A percentile compares a stretch with the other conserved stretches of the same genome.
Evolutionary conservation across 1,140 invertebrate species (phyloP).

Genomic region (Drosophila nebulosa): DNA sequence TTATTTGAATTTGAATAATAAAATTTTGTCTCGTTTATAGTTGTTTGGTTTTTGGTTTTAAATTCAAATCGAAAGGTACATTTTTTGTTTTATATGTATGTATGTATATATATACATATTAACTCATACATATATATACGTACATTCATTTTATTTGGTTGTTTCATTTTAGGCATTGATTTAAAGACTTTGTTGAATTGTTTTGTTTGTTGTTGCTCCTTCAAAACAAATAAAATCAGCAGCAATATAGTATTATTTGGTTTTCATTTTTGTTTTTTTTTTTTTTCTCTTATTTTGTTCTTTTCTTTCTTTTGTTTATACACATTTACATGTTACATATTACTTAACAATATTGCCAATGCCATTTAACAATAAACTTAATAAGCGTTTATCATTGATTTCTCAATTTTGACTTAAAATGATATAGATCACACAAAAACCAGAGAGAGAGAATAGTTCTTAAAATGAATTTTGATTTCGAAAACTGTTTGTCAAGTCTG

Average conservation of each 20-base stretch:
- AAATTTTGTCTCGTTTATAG: not conserved
- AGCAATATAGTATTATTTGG: not conserved
- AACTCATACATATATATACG: constrained; percentile 18
- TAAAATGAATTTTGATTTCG: constrained; percentile 10
- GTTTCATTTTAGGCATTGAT: constrained; percentile 19
- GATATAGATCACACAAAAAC: not conserved
- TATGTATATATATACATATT: not conserved
- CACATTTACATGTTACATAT: not conserved
- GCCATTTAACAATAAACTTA: constrained; percentile 33
- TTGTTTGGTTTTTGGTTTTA: not conserved
- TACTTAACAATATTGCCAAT: constrained; percentile 22
- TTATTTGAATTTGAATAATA: not conserved
- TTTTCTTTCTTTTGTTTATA: constrained; percentile 8
- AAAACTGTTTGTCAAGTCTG: not conserved
- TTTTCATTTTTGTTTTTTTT: not conserved
- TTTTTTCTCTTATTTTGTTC: constrained; percentile 6
- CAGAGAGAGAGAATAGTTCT: not conserved
- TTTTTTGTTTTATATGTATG: constrained; percentile 21
- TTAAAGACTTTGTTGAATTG: constrained; percentile 3
- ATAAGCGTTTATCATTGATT: constrained; percentile 10
- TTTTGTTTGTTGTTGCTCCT: not conserved
- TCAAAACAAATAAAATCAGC: constrained; percentile 29
- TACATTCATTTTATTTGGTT: constrained; percentile 6
- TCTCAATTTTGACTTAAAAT: constrained; percentile 1
- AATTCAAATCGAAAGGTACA: constrained; percentile 23